Base-by-base conservation (phyloP, 2,888 invertebrate species). In the Cheilosia grossa region DNA sequence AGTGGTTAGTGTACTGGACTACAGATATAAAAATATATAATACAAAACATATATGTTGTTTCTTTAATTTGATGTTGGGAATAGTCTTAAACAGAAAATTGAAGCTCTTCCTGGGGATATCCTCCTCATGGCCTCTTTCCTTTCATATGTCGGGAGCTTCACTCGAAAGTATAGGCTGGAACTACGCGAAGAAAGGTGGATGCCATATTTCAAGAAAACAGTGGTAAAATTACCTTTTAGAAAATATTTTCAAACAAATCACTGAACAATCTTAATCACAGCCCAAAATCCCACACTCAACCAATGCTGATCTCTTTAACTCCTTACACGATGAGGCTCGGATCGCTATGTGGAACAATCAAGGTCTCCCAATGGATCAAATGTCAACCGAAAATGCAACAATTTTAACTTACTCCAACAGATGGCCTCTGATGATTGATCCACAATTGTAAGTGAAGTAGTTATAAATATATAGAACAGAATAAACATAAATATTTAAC, bases 361-460 rank as follows among this genome's bases (percentile, higher is more conserved):
- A 98, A 92, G 98, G 96, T 0, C 92, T 99, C 70, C 98, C 99
- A 10, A 96, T 96, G 82, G 99, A 99, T 91, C 94, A 96, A 81
- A 98, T 98, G 98, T 98, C 98, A 27, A 94, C 97, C 0, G 98
- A 98, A 92, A 99, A 99, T 91, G 98, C 98, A 10, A 97, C 97
- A 47, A 98, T 99, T 87, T 93, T 98, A 79, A 96, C 95, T 21
- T 97, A 96, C 91, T 98, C 98, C 0, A 95, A 97, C 27, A 93
- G 98, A 59, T 99, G 98, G 98, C 98, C 98, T 0, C 93, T 98
- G 44, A 97, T 98, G 95, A 98, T 99, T 88, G 98, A 99, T 92
- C 98, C 98, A 0, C 98, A 98, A 91, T 90, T 95, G 93, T 95
- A 89, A 92, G 93, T 90, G 30, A 0, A 40, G 0, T 2, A 4